A percentile compares a stretch with the other conserved stretches of the same genome.
These are phyloP conservation scores for Folsomia candida DNA, from an alignment of 2,888 invertebrate species.

Conservation along the genomic window DNA sequence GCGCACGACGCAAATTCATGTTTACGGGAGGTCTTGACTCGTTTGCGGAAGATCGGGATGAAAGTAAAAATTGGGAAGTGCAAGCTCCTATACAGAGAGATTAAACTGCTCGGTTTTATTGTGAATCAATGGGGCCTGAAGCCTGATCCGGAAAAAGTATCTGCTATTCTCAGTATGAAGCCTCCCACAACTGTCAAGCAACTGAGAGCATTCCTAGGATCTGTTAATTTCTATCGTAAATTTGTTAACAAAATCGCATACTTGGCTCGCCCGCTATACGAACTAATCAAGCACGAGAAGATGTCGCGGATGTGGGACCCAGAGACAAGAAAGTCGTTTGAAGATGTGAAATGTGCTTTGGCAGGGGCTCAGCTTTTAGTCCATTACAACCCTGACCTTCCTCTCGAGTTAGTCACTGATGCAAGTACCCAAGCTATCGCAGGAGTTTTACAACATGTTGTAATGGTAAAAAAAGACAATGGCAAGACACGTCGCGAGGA, in stretches of 20 bases:
- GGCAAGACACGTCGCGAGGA: neutral
- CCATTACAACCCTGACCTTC: neutral
- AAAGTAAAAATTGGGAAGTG: slow-evolving; percentile 48
- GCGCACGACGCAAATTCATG: neutral
- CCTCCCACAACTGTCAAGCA: slow-evolving; percentile 47
- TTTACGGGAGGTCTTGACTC: neutral
- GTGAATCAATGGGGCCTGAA: slow-evolving; percentile 50
- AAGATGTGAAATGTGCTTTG: neutral
- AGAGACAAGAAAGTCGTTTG: neutral
- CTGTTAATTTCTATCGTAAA: slow-evolving; percentile 53
- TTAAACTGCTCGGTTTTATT: slow-evolving; percentile 51
- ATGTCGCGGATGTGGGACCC: neutral
- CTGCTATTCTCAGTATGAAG: slow-evolving; percentile 51
- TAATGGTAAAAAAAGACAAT: neutral
- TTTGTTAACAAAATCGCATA: slow-evolving; percentile 52
- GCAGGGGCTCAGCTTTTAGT: neutral
- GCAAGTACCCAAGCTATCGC: slow-evolving; percentile 4
- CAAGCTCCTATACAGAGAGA: slow-evolving; percentile 40
- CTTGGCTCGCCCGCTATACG: slow-evolving; percentile 51
- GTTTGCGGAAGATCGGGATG: neutral
- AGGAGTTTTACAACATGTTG: neutral
- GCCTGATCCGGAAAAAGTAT: slow-evolving; percentile 51
- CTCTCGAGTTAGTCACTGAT: neutral
- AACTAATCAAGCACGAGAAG: slow-evolving; percentile 50
- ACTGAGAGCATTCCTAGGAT: slow-evolving; percentile 51